phyloP scores from a whole-genome alignment of 2,797 vertebrate genomes.

The Anguilla pacifica region DNA sequence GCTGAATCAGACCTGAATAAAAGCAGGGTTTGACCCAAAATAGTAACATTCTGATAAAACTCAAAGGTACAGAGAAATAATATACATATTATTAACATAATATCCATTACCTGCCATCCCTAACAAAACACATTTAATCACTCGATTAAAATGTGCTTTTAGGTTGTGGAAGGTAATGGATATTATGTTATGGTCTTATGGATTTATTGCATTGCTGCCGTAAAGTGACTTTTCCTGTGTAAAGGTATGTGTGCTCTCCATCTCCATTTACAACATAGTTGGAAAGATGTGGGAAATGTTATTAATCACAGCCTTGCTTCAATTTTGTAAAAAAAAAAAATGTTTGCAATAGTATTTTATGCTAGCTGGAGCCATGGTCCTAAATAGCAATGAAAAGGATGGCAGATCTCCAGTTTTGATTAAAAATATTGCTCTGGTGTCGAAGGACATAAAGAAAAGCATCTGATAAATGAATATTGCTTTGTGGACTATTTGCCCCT shows the following conservation, averaged over 20 bases:
- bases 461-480: too few relatives aligned
- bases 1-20: background rate
- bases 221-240: background rate
- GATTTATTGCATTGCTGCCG: too few relatives aligned
- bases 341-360: too few relatives aligned
- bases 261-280: background rate
- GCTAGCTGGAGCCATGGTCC: too few relatives aligned
- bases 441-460: background rate
- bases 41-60: background rate
- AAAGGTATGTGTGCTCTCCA: background rate
- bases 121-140: too few relatives aligned
- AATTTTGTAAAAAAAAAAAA: background rate
- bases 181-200: too few relatives aligned
- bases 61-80: too few relatives aligned
- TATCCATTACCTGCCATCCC: too few relatives aligned
- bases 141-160: too few relatives aligned
- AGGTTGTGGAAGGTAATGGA: too few relatives aligned
- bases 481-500: too few relatives aligned
- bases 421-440: background rate
- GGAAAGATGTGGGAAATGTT: background rate
- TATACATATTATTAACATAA: too few relatives aligned
- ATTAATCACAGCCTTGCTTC: background rate
- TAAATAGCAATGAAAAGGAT: background rate
- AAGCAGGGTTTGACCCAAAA: background rate
- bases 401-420: background rate